Evolutionary conservation across 2,797 vertebrate species (phyloP), one percentile per base, ranked within the genome.

Genomic region (Podarcis siculus): DNA sequence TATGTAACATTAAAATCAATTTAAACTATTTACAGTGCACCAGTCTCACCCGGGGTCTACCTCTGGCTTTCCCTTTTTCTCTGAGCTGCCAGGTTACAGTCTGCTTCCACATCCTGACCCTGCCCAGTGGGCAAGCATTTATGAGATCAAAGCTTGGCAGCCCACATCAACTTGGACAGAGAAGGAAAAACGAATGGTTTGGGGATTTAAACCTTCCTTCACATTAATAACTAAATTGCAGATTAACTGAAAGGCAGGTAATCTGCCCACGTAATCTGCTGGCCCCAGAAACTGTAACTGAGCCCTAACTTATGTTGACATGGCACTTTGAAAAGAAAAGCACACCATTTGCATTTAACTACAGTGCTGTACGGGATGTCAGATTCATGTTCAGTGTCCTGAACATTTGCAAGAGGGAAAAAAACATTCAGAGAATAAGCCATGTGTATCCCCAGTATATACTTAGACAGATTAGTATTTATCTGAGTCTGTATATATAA

Each of bases 401-500:
- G 30, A 86, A 1, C 61, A 25, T 72, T 92, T 87, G 49, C 19
- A 73, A 64, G 32, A 1, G 17, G n/a, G 12, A 5, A 8, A 8
- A 4, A 32, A 27, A 61, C 84, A 87, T 87, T 81, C 86, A 89
- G 15, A 85, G 73, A 77, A 88, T 35, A 85, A 87, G 72, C 45
- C 0, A 0, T 61, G n/a, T 21, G 37, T 71, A 71, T 89, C 72
- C 75, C 79, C 87, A 79, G 8, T 89, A 3, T 27, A 69, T 72
- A 78, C 78, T 87, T 30, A 45, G 39, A 85, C 37, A 87, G 45
- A 87, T 87, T 66, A 45, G 35, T 73, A 71, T 90, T 86, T 89
- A 87, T 77, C 71, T 1, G 79, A 49, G 2, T 67, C 92, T 92
- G 78, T 79, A 49, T 3, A 79, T 58, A 86, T 81, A 71, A 32